phyloP scores from a whole-genome alignment of 2,797 vertebrate genomes.

The Huso huso region DNA sequence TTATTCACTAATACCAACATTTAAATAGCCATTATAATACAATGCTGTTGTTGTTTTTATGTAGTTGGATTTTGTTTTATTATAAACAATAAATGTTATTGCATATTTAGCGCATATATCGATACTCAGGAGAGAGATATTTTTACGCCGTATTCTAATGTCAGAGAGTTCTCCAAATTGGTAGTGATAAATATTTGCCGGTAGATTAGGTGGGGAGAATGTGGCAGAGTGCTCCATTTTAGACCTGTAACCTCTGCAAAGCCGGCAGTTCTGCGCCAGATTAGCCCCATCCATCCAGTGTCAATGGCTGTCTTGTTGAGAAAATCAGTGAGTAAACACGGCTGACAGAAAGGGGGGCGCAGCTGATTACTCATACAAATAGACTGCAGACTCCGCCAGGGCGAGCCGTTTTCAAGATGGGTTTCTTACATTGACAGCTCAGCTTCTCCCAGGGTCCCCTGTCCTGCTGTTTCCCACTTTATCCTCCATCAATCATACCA shows the following conservation, averaged over 20 bases:
- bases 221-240: slow-evolving; percentile 77
- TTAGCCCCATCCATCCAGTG: slow-evolving; percentile 98
- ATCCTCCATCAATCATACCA: slow-evolving; percentile 98
- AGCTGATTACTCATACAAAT: slow-evolving; percentile 96
- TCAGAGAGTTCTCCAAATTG: slow-evolving; percentile 75
- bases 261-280: slow-evolving; percentile 86
- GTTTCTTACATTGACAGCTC: slow-evolving; percentile 74
- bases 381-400: slow-evolving; percentile 89
- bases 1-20: no score
- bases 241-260: slow-evolving; percentile 90
- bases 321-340: slow-evolving; percentile 99
- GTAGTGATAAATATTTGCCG: slow-evolving; percentile 99
- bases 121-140: slow-evolving; percentile 63
- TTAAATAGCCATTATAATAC: no score
- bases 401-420: slow-evolving; percentile 76
- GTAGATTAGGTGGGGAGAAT: slow-evolving; percentile 95
- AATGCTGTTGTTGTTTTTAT: no score
- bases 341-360: slow-evolving; percentile 84
- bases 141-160: slow-evolving; percentile 66
- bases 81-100: no score
- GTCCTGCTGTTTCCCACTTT: slow-evolving; percentile 95
- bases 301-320: slow-evolving; percentile 99
- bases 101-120: slow-evolving; percentile 34
- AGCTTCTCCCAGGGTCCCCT: slow-evolving; percentile 78
- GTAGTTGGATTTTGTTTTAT: no score